Base-by-base conservation (phyloP, 2,888 invertebrate genomes). In the Girardia tigrina region DNA sequence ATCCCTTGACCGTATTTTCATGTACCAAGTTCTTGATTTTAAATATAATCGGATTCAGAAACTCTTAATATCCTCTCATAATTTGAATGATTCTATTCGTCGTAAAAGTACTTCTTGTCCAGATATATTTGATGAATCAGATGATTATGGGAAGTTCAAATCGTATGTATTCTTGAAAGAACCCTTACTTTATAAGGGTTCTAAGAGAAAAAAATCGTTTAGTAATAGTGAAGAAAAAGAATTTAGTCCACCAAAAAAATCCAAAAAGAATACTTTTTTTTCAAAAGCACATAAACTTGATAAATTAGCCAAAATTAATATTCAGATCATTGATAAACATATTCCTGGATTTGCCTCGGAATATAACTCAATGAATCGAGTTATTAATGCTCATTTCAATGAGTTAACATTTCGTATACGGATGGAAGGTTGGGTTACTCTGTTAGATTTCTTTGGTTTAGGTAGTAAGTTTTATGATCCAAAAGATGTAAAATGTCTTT, bases 341-440 rank as follows among this genome's bases (percentile, higher is more conserved):
- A 88, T 89, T 75, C 89, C 90, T 28, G 87, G 88, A 80, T 90
- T 89, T 81, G 82, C 85, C 20, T 86, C 87, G 1, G 87, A 87
- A 74, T 89, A 88, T 80, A 87, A 89, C 78, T 87, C 88, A 81
- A 82, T 82, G 77, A 77, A 77, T 77, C 86, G 89, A n/a, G 87
- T 88, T 69, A 88, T 89, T 78, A 86, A 88, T 74, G 89, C 94
- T 26, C 91, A 94, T 82, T 94, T 94, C 84, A 94, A 92, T 83
- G 90, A 91, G 80, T 86, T 95, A 79, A 92, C 94, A 83, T 86
- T 94, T 78, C 90, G 91, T 29, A 88, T 95, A 78, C 94, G 91
- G 82, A 89, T 92, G 27, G 91, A 94, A 82, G 91, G 94, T 73
- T 95, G 94, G 95, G 91, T 92, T 80, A 89, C 94, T 29, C 89